Conservation (phyloP, 2,888 invertebrate species). For the Adela reaumurella region DNA sequence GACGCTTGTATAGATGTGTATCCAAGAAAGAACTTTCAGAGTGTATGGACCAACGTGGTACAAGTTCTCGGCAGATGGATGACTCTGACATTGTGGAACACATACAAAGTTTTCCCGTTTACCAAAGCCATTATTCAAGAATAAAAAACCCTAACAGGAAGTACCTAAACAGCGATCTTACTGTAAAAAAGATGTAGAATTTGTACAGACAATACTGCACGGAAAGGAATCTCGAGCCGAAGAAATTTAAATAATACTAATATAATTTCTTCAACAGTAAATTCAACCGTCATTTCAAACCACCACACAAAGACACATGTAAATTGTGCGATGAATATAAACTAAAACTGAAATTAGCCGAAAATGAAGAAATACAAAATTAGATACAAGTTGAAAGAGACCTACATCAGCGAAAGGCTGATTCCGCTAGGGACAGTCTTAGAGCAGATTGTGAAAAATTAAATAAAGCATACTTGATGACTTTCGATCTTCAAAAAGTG, state of each 20-base stretch:
- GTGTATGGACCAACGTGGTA: conserved; percentile 13
- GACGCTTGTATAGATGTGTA: conserved; percentile 13
- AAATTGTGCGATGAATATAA: conserved; percentile 10
- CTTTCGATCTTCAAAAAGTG: conserved; percentile 14
- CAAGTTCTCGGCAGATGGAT: conserved; percentile 14
- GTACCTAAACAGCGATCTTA: conserved; percentile 13
- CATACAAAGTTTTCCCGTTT: conserved; percentile 16
- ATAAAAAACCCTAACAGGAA: conserved; percentile 14
- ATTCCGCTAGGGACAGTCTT: conserved; percentile 13
- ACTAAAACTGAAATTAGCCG: conserved; percentile 9
- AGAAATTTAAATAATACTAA: conserved; percentile 12
- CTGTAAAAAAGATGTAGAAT: conserved; percentile 12
- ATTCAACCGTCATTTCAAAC: conserved; percentile 12
- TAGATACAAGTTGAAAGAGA: conserved; percentile 8
- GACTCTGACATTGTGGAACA: conserved; percentile 10
- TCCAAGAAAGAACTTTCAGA: conserved; percentile 9
- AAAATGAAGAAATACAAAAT: conserved; percentile 8
- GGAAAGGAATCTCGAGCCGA: not conserved
- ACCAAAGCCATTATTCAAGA: conserved; percentile 16
- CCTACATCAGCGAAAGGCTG: conserved; percentile 12
- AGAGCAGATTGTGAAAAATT: conserved; percentile 11
- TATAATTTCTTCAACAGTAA: conserved; percentile 9
- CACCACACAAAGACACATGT: conserved; percentile 9
- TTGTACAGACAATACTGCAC: conserved; percentile 13
- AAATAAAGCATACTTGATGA: conserved; percentile 7